Conservation (phyloP, 2,888 invertebrate species). For the Carterocephalus palaemon region DNA sequence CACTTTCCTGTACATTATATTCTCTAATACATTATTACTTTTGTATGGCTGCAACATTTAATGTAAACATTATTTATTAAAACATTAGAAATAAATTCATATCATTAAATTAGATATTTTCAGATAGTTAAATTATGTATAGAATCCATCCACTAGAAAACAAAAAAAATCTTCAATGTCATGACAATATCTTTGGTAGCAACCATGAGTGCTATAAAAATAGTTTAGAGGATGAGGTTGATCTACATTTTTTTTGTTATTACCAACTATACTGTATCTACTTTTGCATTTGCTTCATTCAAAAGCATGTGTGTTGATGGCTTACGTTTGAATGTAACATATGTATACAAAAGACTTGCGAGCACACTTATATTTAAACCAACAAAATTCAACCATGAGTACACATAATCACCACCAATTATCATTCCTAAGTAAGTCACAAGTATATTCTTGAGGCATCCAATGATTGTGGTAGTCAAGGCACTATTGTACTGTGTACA, state of each 20-base stretch:
- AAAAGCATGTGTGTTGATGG: constrained; percentile 59
- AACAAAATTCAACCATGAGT: constrained; percentile 95
- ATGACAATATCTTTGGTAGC: constrained; percentile 56
- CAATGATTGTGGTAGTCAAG: constrained; percentile 98
- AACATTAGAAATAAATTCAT: too few species aligned
- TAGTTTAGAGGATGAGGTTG: constrained; percentile 41
- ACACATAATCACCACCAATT: constrained; percentile 98
- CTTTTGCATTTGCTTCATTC: constrained; percentile 49
- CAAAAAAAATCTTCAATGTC: too few species aligned
- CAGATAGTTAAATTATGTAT: too few species aligned
- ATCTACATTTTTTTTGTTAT: constrained; percentile 36
- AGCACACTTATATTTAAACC: constrained; percentile 96
- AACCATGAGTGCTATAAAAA: constrained; percentile 47
- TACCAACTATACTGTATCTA: constrained; percentile 69
- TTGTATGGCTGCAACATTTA: too few species aligned
- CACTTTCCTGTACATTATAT: too few species aligned
- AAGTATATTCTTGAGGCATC: constrained; percentile 97
- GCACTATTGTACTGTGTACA: constrained; percentile 98
- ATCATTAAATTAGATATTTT: too few species aligned
- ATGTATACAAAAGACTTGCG: constrained; percentile 91
- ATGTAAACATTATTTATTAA: too few species aligned
- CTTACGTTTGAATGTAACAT: constrained; percentile 88
- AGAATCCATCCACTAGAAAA: too few species aligned
- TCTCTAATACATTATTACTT: too few species aligned
- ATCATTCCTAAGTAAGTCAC: constrained; percentile 99